Evolutionary conservation across 2,113 vertebrate species (phyloP).

Genomic region (Pao palembangensis): DNA sequence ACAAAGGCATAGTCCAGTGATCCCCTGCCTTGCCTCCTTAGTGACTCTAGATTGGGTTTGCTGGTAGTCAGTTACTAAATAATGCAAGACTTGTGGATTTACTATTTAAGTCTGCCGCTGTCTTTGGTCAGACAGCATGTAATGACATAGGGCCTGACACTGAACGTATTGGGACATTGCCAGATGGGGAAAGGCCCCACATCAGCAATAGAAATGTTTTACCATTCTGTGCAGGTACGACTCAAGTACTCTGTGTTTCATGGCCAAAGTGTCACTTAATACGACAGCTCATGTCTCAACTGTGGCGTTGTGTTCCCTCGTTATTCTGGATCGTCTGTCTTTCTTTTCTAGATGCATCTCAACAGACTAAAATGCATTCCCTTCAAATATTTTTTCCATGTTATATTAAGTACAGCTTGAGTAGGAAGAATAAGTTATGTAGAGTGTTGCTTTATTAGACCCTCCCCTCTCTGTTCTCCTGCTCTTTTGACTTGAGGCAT

Average conservation of each 20-base stretch:
- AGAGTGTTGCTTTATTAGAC: no score
- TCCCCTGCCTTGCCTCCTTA: constrained; percentile 12
- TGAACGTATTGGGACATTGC: no score
- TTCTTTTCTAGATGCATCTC: background rate
- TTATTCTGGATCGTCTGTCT: background rate
- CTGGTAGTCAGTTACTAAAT: constrained; percentile 27
- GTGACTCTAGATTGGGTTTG: constrained; percentile 6
- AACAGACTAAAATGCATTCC: no score
- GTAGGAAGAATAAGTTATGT: no score
- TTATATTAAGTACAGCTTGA: no score
- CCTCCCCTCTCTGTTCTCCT: no score
- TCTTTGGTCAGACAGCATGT: background rate
- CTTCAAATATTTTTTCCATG: no score
- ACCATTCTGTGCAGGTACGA: background rate
- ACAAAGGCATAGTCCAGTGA: constrained; percentile 10
- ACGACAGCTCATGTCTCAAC: constrained; percentile 30
- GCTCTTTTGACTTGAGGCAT: no score
- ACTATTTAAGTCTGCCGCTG: background rate
- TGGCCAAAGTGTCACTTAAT: constrained; percentile 21
- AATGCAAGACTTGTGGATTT: constrained; percentile 1
- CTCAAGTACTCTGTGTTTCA: background rate
- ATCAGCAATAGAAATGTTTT: constrained; percentile 16
- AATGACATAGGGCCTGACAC: background rate
- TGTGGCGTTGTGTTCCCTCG: constrained; percentile 1
- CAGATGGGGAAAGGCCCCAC: background rate